Percentiles rank a stretch among this genome's conserved stretches.
Evolutionary conservation across 2,113 vertebrate genomes (phyloP).

Genomic region (Carlito syrichta): DNA sequence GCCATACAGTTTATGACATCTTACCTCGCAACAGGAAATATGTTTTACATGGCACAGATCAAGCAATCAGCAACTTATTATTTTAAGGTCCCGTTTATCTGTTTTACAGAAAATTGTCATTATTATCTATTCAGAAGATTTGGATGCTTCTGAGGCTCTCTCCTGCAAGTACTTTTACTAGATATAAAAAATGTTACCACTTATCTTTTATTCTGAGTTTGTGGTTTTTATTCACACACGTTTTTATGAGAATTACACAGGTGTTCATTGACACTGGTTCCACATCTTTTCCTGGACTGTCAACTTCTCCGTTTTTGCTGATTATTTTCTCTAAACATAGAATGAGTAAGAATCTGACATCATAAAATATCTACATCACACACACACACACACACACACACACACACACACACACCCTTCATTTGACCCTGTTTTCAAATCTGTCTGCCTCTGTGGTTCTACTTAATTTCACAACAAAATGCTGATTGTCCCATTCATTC

Average conservation of each 20-base stretch:
- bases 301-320: not conserved
- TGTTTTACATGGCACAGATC: not conserved
- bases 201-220: not conserved
- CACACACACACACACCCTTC: not conserved
- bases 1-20: not conserved
- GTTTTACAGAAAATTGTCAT: constrained; percentile 20
- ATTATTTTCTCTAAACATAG: not conserved
- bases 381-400: not conserved
- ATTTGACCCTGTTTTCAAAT: not conserved
- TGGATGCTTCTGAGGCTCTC: not conserved
- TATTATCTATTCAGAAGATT: constrained; percentile 21
- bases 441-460: not conserved
- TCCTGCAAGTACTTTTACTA: not conserved
- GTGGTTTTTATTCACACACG: not conserved
- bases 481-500: not conserved
- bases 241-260: not conserved
- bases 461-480: not conserved
- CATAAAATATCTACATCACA: not conserved
- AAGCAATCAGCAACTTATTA: constrained; percentile 50
- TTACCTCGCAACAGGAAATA: constrained; percentile 16
- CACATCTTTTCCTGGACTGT: not conserved
- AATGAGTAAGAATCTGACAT: not conserved
- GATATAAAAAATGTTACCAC: not conserved
- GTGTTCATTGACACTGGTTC: not conserved
- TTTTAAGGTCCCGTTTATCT: constrained; percentile 29